A percentile compares a stretch with the other conserved stretches of the same genome.
Evolutionary conservation across 2,888 invertebrate species (phyloP).

Genomic region (Megastigmus dorsalis): DNA sequence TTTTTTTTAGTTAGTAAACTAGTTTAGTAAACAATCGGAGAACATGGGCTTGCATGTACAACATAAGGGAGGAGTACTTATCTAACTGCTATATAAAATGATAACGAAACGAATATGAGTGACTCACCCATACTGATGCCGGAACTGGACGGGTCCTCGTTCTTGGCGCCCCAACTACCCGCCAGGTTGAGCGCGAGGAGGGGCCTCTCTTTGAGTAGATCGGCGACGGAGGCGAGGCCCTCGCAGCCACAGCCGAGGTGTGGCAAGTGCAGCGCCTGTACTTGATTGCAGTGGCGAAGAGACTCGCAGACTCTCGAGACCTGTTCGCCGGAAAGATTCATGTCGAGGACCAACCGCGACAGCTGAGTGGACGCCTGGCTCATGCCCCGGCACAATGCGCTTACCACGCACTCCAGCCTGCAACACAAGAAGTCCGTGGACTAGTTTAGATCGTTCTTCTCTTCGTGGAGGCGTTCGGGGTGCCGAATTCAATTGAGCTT

Average conservation of each 20-base stretch:
- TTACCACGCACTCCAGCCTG: conserved; percentile 76
- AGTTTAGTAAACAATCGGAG: too few species aligned
- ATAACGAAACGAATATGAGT: background rate
- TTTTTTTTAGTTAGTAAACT: too few species aligned
- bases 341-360: conserved; percentile 76
- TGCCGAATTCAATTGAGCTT: too few species aligned
- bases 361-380: conserved; percentile 70
- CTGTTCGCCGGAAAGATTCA: conserved; percentile 76
- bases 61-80: too few species aligned
- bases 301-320: conserved; percentile 76
- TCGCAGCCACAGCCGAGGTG: conserved; percentile 77
- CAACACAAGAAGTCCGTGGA: too few species aligned
- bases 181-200: conserved; percentile 76
- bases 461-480: too few species aligned
- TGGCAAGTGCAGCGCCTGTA: conserved; percentile 76
- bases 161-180: conserved; percentile 76
- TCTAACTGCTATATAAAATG: too few species aligned
- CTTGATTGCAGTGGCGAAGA: conserved; percentile 75
- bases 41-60: too few species aligned
- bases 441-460: too few species aligned
- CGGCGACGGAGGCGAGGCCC: conserved; percentile 76
- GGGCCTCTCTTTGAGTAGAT: conserved; percentile 74
- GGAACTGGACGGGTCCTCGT: conserved; percentile 76
- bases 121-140: conserved; percentile 76
- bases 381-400: conserved; percentile 75